phyloP scores from a whole-genome alignment of 2,797 vertebrate species.

The Sciurus vulgaris region DNA sequence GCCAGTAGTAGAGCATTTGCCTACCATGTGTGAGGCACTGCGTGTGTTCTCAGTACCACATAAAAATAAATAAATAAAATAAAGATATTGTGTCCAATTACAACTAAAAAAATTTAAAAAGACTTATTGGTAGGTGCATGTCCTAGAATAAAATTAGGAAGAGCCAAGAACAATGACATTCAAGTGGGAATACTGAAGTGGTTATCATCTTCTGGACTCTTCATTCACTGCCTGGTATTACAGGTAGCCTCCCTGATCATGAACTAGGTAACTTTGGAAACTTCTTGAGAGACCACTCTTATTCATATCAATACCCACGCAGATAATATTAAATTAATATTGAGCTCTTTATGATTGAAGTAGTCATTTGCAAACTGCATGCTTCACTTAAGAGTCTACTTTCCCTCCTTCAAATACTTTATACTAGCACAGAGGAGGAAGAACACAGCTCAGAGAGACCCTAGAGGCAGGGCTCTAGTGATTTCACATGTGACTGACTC shows the following conservation, averaged over 20 bases:
- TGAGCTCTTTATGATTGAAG: background rate
- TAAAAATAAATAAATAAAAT: no score
- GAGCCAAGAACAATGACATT: background rate
- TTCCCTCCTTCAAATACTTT: conserved; percentile 25
- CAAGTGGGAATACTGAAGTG: background rate
- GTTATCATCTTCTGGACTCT: background rate
- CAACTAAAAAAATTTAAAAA: background rate
- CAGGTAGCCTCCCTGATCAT: background rate
- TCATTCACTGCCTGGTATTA: background rate
- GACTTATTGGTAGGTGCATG: background rate
- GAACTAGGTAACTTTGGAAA: background rate
- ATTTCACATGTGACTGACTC: background rate
- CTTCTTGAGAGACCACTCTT: background rate
- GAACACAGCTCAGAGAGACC: background rate
- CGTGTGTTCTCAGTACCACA: no score
- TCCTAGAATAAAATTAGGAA: background rate
- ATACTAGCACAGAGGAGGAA: background rate
- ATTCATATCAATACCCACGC: background rate
- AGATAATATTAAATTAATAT: background rate
- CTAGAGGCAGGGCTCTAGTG: background rate
- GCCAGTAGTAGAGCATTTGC: no score
- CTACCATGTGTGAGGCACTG: no score
- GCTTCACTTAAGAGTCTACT: background rate
- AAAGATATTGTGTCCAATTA: no score
- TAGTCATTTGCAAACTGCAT: background rate